A percentile compares a stretch with the other conserved stretches of the same genome.
Evolutionary conservation across 2,888 invertebrate genomes (phyloP).

Genomic region (Ophioninae sp.): DNA sequence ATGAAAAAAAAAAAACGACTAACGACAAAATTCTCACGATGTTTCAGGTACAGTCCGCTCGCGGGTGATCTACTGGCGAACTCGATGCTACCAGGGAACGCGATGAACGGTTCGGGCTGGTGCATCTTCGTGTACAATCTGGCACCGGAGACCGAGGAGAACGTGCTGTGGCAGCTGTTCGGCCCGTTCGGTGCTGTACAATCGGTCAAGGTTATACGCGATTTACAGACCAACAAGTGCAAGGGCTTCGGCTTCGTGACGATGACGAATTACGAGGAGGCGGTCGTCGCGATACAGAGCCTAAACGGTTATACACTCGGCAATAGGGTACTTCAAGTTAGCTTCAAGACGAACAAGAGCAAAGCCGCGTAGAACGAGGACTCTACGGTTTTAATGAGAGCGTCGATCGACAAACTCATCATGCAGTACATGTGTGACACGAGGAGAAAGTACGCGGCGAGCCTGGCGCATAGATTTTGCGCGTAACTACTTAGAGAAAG

Average conservation of each 20-base stretch:
- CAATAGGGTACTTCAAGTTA: conserved; percentile 95
- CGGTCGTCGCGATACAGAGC: conserved; percentile 94
- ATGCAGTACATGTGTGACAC: conserved; percentile 60
- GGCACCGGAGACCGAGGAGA: conserved; percentile 97
- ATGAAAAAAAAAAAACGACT: background rate
- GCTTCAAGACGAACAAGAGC: conserved; percentile 93
- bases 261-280: conserved; percentile 97
- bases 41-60: conserved; percentile 90
- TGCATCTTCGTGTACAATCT: conserved; percentile 98
- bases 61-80: conserved; percentile 90
- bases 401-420: conserved; percentile 49
- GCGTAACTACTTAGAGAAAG: conserved; percentile 23
- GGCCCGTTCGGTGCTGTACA: conserved; percentile 97
- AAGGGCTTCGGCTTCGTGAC: conserved; percentile 97
- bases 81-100: conserved; percentile 89
- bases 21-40: conserved; percentile 4
- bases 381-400: conserved; percentile 57
- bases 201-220: conserved; percentile 95
- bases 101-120: conserved; percentile 88
- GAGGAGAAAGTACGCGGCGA: conserved; percentile 59
- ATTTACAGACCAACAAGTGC: conserved; percentile 95
- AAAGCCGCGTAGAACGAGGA: conserved; percentile 85
- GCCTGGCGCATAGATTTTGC: conserved; percentile 56
- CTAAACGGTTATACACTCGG: conserved; percentile 95
- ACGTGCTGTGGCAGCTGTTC: conserved; percentile 97